Base-by-base conservation (phyloP, 2,888 invertebrate species). In the Adelognathus sp. region DNA sequence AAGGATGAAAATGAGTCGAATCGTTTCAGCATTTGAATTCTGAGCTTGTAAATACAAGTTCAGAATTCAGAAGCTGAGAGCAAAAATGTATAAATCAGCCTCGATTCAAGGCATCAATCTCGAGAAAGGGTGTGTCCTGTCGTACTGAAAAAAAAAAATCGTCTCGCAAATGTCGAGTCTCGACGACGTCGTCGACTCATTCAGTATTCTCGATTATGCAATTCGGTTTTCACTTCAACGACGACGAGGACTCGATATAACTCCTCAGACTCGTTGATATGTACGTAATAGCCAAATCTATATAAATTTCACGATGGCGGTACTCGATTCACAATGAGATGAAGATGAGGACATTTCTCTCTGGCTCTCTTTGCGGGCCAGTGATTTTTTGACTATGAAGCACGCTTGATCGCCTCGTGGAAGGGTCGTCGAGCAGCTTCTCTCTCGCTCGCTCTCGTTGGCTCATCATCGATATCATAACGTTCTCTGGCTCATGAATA, bases 381-480 rank as follows among this genome's bases (percentile, higher is more conserved):
- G 81, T 85, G 86, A 88, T 87, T 89, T 88, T 89, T 88, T 86
- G 83, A 86, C 83, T 85, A 80, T 71, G 54, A 70, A 70, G 78
- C 21, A 50, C 46, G 64, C 60, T 72, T 63, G 41, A 50, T 63
- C 56, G 61, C 56, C 24, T n/a, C 21, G 54, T 63, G 76, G 60
- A 77, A 80, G 84, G 77, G 87, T 63, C 61, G 52, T 29, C 14
- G 54, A 52, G 50, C 50, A 67, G 41, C 46, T 29, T 33, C 44
- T 54, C 41, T 2, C 61, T 52, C 50, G 21, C 24, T 5, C 11
- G 1, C 50, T 24, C 11, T n/a, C 14, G n/a, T 33, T 46, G 66
- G 66, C 61, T 77, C 67, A 87, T 89, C 88, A 89, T 89, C 89
- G 87, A 88, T 89, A 88, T 89, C 88, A 88, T 89, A 89, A 88